A percentile compares a stretch with the other conserved stretches of the same genome.
phyloP scores from a whole-genome alignment of 2,113 vertebrate genomes.

The Nematolebias whitei region DNA sequence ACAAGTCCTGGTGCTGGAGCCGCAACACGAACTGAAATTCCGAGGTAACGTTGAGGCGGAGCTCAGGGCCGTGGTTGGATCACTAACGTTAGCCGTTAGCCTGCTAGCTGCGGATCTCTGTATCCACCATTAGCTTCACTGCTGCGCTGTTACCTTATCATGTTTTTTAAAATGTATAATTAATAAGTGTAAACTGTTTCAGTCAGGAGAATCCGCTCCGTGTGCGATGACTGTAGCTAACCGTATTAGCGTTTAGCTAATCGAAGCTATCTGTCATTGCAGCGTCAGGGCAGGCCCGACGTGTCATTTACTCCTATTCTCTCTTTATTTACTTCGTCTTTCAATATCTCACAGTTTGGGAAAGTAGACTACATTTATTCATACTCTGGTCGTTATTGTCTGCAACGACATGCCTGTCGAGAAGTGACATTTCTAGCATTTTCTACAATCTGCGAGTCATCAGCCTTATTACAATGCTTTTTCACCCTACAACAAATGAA shows the following conservation, averaged over 20 bases:
- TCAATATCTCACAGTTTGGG: not conserved
- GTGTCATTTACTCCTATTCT: constrained; percentile 20
- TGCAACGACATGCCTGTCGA: not conserved
- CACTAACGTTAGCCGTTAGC: constrained; percentile 2
- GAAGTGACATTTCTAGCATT: constrained; percentile 37
- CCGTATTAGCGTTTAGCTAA: constrained; percentile 41
- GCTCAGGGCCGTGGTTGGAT: constrained; percentile 49
- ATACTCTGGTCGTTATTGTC: not conserved
- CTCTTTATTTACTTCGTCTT: not conserved
- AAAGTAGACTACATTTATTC: not conserved
- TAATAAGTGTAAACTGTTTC: too few relatives aligned
- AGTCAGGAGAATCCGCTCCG: too few relatives aligned
- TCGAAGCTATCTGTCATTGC: constrained; percentile 63
- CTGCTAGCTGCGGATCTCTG: not conserved
- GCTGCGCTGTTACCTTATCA: too few relatives aligned
- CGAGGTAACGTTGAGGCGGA: constrained; percentile 79
- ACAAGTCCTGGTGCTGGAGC: constrained; percentile 88
- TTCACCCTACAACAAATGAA: constrained; percentile 42
- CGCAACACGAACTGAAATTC: constrained; percentile 90
- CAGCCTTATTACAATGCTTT: constrained; percentile 18
- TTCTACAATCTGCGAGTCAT: constrained; percentile 35
- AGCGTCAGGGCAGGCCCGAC: constrained; percentile 61
- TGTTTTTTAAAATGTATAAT: not conserved
- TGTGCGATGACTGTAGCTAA: constrained; percentile 7
- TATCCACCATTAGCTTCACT: not conserved